These are phyloP conservation scores for Cotesia glomerata DNA, from an alignment of 1,140 invertebrate genomes.

Conservation along the genomic window DNA sequence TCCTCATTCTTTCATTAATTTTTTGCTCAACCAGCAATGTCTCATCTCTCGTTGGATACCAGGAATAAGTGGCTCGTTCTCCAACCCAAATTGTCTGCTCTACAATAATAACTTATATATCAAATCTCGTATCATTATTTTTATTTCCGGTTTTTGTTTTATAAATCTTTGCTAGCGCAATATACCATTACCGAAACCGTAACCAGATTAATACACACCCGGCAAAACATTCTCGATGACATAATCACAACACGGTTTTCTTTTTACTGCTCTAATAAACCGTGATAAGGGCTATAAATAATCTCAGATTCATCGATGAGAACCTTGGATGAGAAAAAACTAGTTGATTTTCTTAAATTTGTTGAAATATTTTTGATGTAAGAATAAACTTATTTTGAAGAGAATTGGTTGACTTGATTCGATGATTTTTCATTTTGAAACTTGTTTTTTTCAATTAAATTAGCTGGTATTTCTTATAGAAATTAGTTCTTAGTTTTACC, in stretches of 20 bases:
- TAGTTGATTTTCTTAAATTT: background rate
- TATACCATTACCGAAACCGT: background rate
- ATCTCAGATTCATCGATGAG: background rate
- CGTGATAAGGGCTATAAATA: background rate
- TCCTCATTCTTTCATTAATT: conserved; percentile 34
- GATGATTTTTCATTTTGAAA: no score
- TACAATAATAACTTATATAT: conserved; percentile 53
- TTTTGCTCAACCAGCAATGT: conserved; percentile 19
- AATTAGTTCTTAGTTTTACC: no score
- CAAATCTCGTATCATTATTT: conserved; percentile 53
- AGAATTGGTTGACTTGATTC: no score
- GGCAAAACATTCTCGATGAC: background rate
- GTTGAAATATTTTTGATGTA: no score
- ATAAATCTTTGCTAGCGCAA: background rate
- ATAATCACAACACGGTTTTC: conserved; percentile 1
- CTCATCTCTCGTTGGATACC: background rate
- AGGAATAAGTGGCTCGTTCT: no score
- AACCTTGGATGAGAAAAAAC: background rate
- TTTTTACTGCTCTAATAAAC: background rate
- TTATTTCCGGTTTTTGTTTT: conserved; percentile 35
- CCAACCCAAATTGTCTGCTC: no score
- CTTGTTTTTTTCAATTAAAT: no score
- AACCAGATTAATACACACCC: no score
- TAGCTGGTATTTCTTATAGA: no score
- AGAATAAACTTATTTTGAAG: no score